A percentile compares a stretch with the other conserved stretches of the same genome.
Evolutionary conservation across 2,113 vertebrate species (phyloP).

Genomic region (Nibea coibor): DNA sequence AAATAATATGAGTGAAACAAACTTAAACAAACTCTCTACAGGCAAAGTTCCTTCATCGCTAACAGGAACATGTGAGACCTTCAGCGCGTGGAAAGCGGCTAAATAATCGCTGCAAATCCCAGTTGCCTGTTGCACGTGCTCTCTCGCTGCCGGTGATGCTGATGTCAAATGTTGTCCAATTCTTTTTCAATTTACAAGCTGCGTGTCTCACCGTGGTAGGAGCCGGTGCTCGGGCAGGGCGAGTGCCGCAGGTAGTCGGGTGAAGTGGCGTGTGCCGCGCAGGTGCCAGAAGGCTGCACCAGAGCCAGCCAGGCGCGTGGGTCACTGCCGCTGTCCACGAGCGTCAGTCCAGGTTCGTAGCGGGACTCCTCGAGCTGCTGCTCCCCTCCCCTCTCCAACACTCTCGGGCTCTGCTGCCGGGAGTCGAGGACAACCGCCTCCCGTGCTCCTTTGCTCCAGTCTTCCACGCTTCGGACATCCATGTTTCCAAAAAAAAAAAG

Average conservation of each 20-base stretch:
- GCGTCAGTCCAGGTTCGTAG: conserved; percentile 81
- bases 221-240: conserved; percentile 79
- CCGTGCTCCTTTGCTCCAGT: conserved; percentile 75
- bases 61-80: neutral
- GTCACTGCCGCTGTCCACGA: conserved; percentile 86
- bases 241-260: conserved; percentile 86
- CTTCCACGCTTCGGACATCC: conserved; percentile 78
- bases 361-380: conserved; percentile 66
- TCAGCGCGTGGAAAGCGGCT: no score
- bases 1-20: neutral
- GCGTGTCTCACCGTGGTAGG: conserved; percentile 70
- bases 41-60: neutral
- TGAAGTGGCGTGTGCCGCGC: conserved; percentile 84
- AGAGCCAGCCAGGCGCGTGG: conserved; percentile 91
- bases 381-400: conserved; percentile 67
- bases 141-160: neutral
- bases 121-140: neutral
- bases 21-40: neutral
- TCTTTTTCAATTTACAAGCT: no score
- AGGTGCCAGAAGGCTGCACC: conserved; percentile 84
- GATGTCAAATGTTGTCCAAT: neutral
- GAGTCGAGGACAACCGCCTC: conserved; percentile 55
- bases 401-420: conserved; percentile 46
- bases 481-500: conserved; percentile 59
- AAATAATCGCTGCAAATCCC: neutral